A percentile compares a stretch with the other conserved stretches of the same genome.
Evolutionary conservation across 2,113 vertebrate species (phyloP).

Genomic region (Halichoeres trimaculatus): DNA sequence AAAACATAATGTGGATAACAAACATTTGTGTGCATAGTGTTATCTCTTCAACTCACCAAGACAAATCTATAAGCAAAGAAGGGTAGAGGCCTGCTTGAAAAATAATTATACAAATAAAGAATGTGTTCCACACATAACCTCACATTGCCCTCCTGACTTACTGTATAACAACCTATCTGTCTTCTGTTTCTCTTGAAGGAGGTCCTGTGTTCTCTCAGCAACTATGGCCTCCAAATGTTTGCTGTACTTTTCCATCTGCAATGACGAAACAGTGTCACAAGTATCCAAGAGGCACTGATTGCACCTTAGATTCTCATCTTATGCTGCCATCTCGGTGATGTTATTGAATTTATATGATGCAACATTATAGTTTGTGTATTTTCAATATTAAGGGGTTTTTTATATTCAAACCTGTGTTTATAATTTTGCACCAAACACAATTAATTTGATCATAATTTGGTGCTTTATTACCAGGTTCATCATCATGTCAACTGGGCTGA

Average conservation of each 20-base stretch:
- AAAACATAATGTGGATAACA: neutral
- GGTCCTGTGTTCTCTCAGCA: slow-evolving; percentile 82
- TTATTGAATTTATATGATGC: neutral
- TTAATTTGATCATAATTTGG: neutral
- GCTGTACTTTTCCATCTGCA: slow-evolving; percentile 88
- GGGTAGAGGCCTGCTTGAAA: neutral
- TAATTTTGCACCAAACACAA: neutral
- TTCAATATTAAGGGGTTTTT: neutral
- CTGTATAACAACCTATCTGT: slow-evolving; percentile 84
- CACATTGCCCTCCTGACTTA: slow-evolving; percentile 49
- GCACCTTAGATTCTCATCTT: neutral
- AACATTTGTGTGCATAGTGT: neutral
- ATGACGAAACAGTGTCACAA: slow-evolving; percentile 13
- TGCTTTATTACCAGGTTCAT: slow-evolving; percentile 82
- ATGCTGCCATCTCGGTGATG: neutral
- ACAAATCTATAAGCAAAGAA: neutral
- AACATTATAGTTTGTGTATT: neutral
- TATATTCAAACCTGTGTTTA: neutral
- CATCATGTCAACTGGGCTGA: slow-evolving; percentile 86
- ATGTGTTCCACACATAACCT: neutral
- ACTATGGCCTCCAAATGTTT: slow-evolving; percentile 85
- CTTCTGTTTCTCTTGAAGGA: slow-evolving; percentile 86
- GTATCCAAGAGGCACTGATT: neutral
- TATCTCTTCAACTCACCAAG: neutral
- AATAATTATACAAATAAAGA: neutral